phyloP scores from a whole-genome alignment of 1,140 invertebrate species.

The Ceratosolen fusciceps region DNA sequence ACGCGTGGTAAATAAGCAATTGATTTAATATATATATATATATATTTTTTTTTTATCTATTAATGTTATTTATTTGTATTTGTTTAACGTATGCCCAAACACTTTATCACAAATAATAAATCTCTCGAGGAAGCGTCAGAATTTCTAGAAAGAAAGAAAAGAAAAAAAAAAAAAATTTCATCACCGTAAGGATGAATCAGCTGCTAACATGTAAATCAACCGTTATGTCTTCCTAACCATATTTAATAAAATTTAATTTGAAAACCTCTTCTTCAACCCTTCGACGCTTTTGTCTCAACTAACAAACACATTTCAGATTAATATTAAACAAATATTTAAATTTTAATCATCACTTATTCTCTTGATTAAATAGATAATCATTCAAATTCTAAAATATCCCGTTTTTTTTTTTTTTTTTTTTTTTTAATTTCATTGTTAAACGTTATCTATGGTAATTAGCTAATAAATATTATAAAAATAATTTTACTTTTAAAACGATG shows the following conservation, averaged over 20 bases:
- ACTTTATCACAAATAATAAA: neutral
- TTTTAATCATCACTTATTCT: neutral
- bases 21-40: too few species aligned
- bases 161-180: conserved; percentile 37
- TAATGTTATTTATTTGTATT: neutral
- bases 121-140: neutral
- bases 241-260: conserved; percentile 28
- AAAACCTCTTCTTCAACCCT: conserved; percentile 5
- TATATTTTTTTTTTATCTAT: too few species aligned
- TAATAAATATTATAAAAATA: neutral
- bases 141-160: too few species aligned
- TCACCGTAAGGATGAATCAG: conserved; percentile 30
- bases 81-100: neutral
- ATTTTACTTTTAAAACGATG: neutral
- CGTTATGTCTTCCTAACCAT: conserved; percentile 31
- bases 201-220: conserved; percentile 23
- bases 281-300: neutral
- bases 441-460: neutral
- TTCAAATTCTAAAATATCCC: neutral
- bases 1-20: too few species aligned
- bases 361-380: neutral
- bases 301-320: neutral
- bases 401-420: neutral
- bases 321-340: conserved; percentile 13
- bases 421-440: too few species aligned